A percentile compares a stretch with the other conserved stretches of the same genome.
Conservation (phyloP, 2,797 vertebrate genomes). For the Peromyscus nudipes region DNA sequence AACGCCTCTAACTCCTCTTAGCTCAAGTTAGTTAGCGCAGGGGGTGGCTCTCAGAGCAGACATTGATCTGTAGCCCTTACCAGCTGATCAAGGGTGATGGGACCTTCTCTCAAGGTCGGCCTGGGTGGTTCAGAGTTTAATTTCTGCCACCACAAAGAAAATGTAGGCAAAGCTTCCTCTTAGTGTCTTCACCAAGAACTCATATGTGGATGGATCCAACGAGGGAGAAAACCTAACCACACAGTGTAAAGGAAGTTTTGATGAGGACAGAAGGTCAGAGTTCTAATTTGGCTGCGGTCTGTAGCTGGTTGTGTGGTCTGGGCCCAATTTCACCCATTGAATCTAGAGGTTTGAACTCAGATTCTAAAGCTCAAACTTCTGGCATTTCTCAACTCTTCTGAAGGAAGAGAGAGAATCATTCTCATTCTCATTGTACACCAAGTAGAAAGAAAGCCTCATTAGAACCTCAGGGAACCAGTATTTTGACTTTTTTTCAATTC, state of each 20-base stretch:
- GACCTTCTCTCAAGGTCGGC: neutral
- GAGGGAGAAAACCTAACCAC: neutral
- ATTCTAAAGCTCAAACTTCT: neutral
- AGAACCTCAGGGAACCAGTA: neutral
- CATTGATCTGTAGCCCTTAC: neutral
- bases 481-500: slow-evolving; percentile 13
- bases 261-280: neutral
- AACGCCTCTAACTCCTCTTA: neutral
- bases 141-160: neutral
- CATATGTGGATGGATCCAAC: neutral
- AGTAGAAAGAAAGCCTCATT: neutral
- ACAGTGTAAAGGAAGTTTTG: neutral
- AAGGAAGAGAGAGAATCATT: neutral
- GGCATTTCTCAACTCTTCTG: neutral
- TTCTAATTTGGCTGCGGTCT: neutral
- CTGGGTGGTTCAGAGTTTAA: neutral
- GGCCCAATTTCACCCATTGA: neutral
- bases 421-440: neutral
- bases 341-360: neutral
- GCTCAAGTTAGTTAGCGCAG: neutral
- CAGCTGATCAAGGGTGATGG: neutral
- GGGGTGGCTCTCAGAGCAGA: neutral
- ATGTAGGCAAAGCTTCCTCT: neutral
- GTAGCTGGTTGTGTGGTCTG: neutral
- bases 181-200: neutral